Evolutionary conservation across 2,888 invertebrate species (phyloP), one percentile per base, ranked within the genome.

Genomic region (Hydrotaea diabolus): DNA sequence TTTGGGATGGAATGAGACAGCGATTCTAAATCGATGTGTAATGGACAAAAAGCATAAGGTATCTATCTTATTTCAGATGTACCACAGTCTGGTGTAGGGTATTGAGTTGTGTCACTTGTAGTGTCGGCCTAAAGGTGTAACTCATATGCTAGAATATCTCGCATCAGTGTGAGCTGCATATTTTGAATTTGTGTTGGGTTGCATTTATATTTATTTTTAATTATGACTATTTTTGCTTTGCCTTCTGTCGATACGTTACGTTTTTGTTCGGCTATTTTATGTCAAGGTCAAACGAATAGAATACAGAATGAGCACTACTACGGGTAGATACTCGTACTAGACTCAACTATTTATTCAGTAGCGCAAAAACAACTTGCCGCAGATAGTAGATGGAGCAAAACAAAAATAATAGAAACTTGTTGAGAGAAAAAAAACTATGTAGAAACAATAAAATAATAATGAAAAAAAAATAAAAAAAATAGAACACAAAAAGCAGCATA

Each of bases 251-350:
- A 59, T 59, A 66, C 19, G 13, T n/a, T 13, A 69, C 46, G 23
- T 23, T 13, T 43, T 43, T 49, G n/a, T 13, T n/a, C 39, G 17
- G 8, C 11, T 13, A 46, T 69, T 69, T 69, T 69, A 46, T 69
- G 69, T 69, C 69, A 69, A 69, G 69, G 69, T 69, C 69, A 69
- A 31, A 31, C 31, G 31, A 31, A 43, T 15, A 62, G 26, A 1
- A 5, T 17, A n/a, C n/a, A 36, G 31, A 62, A 1, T 13, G 57
- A 5, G 13, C 11, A 23, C 23, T 59, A 7, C 31, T 31, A n/a
- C n/a, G n/a, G n/a, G n/a, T n/a, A n/a, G n/a, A n/a, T n/a, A n/a
- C n/a, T n/a, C n/a, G n/a, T n/a, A n/a, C n/a, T n/a, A n/a, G n/a
- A n/a, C n/a, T n/a, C n/a, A n/a, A n/a, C 31, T 31, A 31, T 31